Evolutionary conservation across 2,888 invertebrate species (phyloP), one percentile per base, ranked within the genome.

Genomic region (Mythimna loreyi): DNA sequence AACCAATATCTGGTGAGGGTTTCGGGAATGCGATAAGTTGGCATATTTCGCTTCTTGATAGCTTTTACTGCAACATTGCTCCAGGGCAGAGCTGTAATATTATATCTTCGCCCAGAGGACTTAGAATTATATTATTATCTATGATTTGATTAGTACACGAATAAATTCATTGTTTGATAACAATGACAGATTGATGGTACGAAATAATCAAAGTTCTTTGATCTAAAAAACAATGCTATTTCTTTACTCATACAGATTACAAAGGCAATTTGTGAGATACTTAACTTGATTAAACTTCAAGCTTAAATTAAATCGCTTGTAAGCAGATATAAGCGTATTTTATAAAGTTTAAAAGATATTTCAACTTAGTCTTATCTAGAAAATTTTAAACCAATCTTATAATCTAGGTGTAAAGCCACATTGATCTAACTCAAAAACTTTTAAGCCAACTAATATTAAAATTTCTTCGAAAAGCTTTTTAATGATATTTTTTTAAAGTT

Each of bases 371-470:
- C 50, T 40, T 21, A 53, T 56, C n/a, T 40, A 4, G 28, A 52
- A 52, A 75, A 68, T 9, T 21, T 68, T 47, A 3, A 16, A 47
- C 49, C 25, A 25, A 52, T 30, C 21, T 52, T 55, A 21, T 19
- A 25, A 40, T 56, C 11, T 16, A 60, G 7, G 25, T 52, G 23
- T 50, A 25, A 40, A 56, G n/a, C 43, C 33, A 25, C 55, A 50
- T 72, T 62, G 19, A 53, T 58, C 33, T 47, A 55, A 50, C 63
- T 75, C 25, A 11, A 21, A 9, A 63, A 70, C 33, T 75, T 75
- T 43, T 23, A 49, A 72, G 33, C 19, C 45, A 61, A 25, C 47
- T 52, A 43, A 67, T 28, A 28, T 73, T 25, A 28, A 33, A 67
- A 49, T 67, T 59, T 75, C 56, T 74, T 57, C 21, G 8, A 25